phyloP scores from a whole-genome alignment of 2,797 vertebrate genomes.

The Pteropus rufus region DNA sequence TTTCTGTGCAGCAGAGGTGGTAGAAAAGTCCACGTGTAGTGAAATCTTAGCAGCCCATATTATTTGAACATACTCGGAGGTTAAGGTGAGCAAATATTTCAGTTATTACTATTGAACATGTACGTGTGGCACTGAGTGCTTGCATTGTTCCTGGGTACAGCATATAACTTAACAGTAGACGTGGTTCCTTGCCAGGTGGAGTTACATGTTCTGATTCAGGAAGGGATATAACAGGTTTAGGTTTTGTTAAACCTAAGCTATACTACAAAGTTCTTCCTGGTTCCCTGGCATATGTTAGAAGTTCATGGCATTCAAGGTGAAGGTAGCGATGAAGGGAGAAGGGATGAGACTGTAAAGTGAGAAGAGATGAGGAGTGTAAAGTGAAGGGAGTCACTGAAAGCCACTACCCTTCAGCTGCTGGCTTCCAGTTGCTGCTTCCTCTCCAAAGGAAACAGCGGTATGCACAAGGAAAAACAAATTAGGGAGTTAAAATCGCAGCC shows the following conservation, averaged over 20 bases:
- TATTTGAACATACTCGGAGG: conserved; percentile 53
- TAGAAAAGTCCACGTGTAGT: neutral
- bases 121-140: neutral
- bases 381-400: neutral
- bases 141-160: neutral
- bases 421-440: conserved; percentile 26
- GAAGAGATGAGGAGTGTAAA: neutral
- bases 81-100: conserved; percentile 34
- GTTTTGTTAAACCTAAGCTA: conserved; percentile 22
- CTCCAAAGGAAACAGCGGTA: conserved; percentile 49
- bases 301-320: neutral
- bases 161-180: conserved; percentile 12
- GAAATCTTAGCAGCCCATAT: conserved; percentile 32
- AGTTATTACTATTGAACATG: conserved; percentile 14
- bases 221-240: neutral
- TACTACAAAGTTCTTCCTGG: conserved; percentile 7
- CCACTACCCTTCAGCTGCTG: neutral
- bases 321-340: neutral
- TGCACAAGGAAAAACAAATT: conserved; percentile 28
- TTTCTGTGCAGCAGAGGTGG: conserved; percentile 49
- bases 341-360: neutral
- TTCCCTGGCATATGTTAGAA: neutral
- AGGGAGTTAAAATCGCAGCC: conserved; percentile 20
- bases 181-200: neutral
- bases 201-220: neutral